phyloP scores from a whole-genome alignment of 2,113 vertebrate genomes.

The Ailuropoda melanoleuca region DNA sequence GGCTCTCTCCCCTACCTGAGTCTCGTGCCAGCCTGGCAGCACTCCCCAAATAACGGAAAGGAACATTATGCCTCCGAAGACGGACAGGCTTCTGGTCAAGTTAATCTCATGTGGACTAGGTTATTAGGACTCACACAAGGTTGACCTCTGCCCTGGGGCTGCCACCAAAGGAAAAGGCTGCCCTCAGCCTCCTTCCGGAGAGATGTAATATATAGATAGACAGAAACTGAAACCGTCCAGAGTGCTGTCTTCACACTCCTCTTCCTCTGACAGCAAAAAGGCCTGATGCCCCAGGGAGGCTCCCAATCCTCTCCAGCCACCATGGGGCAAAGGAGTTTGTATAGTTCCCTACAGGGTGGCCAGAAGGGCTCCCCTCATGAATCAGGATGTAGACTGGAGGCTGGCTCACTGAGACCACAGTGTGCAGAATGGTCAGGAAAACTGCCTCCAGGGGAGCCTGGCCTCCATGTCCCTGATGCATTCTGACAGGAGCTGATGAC shows the following conservation, averaged over 20 bases:
- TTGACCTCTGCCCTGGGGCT: not conserved
- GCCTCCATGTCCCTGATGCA: not conserved
- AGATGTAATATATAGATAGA: not conserved
- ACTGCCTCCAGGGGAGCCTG: not conserved
- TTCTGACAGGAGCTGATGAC: not conserved
- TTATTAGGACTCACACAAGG: not conserved
- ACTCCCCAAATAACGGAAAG: not conserved
- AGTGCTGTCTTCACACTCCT: not conserved
- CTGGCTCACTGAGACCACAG: not conserved
- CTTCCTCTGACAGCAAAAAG: not conserved
- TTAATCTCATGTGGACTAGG: not conserved
- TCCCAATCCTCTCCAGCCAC: not conserved
- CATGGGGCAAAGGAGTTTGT: not conserved
- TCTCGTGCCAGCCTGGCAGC: not conserved
- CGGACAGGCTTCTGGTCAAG: not conserved
- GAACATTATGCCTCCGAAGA: not conserved
- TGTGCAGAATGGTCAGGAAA: not conserved
- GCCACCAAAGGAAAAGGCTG: not conserved
- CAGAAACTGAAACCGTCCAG: not conserved
- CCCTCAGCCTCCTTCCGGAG: not conserved
- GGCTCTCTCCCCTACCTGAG: not conserved
- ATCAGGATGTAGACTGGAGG: not conserved
- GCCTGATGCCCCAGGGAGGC: not conserved
- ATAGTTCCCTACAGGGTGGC: not conserved
- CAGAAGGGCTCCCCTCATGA: not conserved